Evolutionary conservation across 2,888 invertebrate species (phyloP).

Genomic region (Drosophila helvetica): DNA sequence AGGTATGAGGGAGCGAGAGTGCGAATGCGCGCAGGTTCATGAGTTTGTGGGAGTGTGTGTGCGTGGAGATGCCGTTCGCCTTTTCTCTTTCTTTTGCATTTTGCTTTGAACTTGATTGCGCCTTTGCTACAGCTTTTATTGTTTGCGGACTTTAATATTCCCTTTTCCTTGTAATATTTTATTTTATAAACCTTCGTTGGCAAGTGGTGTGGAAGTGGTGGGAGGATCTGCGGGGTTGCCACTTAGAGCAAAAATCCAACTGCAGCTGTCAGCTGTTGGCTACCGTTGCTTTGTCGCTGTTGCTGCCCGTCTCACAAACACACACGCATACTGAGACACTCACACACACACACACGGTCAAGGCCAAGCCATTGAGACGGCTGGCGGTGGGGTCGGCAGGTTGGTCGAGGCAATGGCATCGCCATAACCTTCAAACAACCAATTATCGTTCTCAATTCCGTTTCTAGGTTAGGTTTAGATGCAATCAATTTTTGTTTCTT

Average conservation of each 20-base stretch:
- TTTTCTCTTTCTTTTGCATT: constrained; percentile 53
- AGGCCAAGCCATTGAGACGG: constrained; percentile 36
- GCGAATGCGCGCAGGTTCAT: constrained; percentile 60
- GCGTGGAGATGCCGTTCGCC: constrained; percentile 9
- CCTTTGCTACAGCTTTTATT: constrained; percentile 27
- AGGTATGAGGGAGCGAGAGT: constrained; percentile 52
- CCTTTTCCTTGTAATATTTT: neutral
- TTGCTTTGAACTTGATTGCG: constrained; percentile 69
- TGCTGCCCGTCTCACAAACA: constrained; percentile 14
- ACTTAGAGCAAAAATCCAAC: constrained; percentile 23
- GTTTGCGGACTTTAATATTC: constrained; percentile 47
- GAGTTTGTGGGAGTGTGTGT: constrained; percentile 35
- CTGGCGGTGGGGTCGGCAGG: neutral
- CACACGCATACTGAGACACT: constrained; percentile 3
- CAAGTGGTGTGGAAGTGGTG: constrained; percentile 5
- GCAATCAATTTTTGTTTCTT: constrained; percentile 5
- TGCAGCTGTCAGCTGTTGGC: constrained; percentile 71
- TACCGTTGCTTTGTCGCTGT: constrained; percentile 56
- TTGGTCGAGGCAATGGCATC: constrained; percentile 14
- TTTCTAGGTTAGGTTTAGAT: constrained; percentile 66
- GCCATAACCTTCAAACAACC: constrained; percentile 68
- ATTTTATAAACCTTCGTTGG: neutral
- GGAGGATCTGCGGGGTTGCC: constrained; percentile 40
- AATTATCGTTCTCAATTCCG: constrained; percentile 29
- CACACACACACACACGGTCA: constrained; percentile 38